Conservation (phyloP, 2,888 invertebrate genomes). For the Ochropleura leucogaster region DNA sequence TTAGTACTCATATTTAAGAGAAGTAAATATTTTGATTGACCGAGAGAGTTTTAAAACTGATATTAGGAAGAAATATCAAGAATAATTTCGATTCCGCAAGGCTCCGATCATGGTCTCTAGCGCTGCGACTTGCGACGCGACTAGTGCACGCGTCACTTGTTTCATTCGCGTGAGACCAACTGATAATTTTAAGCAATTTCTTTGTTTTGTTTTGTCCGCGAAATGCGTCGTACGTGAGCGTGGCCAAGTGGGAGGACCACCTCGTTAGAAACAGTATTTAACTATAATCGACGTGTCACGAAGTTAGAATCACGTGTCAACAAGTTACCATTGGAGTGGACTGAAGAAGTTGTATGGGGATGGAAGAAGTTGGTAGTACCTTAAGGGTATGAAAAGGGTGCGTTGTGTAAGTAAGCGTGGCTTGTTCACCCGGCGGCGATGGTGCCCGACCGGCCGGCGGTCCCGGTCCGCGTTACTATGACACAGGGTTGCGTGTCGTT, state of each 20-base stretch:
- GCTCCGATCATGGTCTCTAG: neutral
- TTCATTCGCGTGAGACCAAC: neutral
- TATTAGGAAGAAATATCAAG: neutral
- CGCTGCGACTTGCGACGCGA: neutral
- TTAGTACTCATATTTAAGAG: neutral
- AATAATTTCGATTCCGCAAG: neutral
- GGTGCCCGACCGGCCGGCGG: neutral
- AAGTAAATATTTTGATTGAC: neutral
- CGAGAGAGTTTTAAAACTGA: neutral
- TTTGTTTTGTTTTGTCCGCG: neutral
- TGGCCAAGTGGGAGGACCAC: neutral
- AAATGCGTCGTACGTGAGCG: neutral
- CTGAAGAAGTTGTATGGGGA: neutral
- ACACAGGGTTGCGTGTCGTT: no score
- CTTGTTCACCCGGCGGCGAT: slow-evolving; percentile 3
- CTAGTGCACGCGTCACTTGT: neutral
- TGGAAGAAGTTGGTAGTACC: neutral
- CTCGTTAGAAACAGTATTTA: neutral
- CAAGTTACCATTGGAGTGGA: no score
- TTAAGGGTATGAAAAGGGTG: no score
- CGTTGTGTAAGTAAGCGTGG: slow-evolving; percentile 31
- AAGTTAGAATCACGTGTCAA: slow-evolving; percentile 1
- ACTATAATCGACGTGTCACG: neutral
- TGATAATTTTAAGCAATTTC: neutral
- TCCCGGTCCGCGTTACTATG: neutral